Conservation (phyloP, 1,140 invertebrate genomes). For the Lamellibrachia luymesi region DNA sequence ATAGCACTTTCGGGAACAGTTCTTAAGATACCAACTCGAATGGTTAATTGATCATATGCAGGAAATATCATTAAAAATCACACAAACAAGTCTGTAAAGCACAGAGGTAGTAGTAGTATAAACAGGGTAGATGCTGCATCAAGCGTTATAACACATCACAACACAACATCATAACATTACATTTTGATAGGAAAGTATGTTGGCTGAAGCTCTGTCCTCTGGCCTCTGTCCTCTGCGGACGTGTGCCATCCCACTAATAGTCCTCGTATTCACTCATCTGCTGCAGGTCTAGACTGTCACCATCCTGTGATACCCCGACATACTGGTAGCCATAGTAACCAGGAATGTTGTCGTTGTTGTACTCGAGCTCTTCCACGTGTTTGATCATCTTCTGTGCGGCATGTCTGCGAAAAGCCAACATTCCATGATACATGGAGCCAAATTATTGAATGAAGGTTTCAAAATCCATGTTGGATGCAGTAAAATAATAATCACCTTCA, state of each 20-base stretch:
- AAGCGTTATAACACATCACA: background rate
- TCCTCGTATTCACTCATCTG: background rate
- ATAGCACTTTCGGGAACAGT: background rate
- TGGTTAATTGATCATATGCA: background rate
- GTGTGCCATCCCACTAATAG: background rate
- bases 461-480: background rate
- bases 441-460: background rate
- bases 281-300: background rate
- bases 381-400: background rate
- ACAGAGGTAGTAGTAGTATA: background rate
- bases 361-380: background rate
- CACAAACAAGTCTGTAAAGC: background rate
- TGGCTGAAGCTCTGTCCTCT: background rate
- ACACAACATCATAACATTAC: background rate
- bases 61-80: background rate
- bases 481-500: background rate
- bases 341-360: background rate
- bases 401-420: background rate
- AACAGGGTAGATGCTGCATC: background rate
- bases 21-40: background rate
- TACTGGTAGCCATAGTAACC: background rate
- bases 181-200: background rate
- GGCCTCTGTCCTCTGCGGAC: background rate
- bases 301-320: background rate
- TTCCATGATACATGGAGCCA: background rate